Conservation (phyloP, 2,888 invertebrate species). For the Helicoverpa assulta region DNA sequence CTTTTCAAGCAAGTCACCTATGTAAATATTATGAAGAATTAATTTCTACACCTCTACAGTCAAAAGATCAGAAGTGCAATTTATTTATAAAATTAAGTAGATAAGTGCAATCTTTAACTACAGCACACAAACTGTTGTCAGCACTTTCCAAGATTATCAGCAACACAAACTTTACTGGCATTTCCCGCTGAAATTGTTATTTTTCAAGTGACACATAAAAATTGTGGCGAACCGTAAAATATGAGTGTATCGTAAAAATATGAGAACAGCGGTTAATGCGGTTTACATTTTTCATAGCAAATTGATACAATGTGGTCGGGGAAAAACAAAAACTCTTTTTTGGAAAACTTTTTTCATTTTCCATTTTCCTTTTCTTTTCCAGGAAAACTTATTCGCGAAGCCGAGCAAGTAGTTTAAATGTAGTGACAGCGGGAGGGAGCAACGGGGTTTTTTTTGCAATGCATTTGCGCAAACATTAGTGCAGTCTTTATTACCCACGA, state of each 20-base stretch:
- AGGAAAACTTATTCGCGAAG: too few relatives aligned
- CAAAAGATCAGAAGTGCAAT: not conserved
- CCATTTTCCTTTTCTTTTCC: not conserved
- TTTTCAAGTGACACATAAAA: constrained; percentile 55
- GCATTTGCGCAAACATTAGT: too few relatives aligned
- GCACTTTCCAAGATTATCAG: constrained; percentile 53
- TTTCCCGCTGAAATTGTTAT: constrained; percentile 55
- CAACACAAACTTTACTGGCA: constrained; percentile 35
- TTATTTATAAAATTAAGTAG: constrained; percentile 41
- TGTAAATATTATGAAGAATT: too few relatives aligned
- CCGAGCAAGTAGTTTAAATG: too few relatives aligned
- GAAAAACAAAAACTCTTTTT: not conserved
- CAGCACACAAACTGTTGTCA: constrained; percentile 32
- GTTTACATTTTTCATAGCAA: constrained; percentile 62
- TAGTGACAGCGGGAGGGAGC: too few relatives aligned
- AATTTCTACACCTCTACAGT: not conserved
- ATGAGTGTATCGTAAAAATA: constrained; percentile 50
- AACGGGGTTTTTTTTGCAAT: too few relatives aligned
- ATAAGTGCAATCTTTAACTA: constrained; percentile 38
- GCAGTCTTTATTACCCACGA: too few relatives aligned
- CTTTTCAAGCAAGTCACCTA: too few relatives aligned
- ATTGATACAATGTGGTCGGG: constrained; percentile 41
- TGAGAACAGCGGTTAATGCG: constrained; percentile 27
- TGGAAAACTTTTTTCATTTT: not conserved
- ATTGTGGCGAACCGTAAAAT: constrained; percentile 42